Evolutionary conservation across 2,113 vertebrate genomes (phyloP), one percentile per base, ranked within the genome.

Genomic region (Myxocyprinus asiaticus): DNA sequence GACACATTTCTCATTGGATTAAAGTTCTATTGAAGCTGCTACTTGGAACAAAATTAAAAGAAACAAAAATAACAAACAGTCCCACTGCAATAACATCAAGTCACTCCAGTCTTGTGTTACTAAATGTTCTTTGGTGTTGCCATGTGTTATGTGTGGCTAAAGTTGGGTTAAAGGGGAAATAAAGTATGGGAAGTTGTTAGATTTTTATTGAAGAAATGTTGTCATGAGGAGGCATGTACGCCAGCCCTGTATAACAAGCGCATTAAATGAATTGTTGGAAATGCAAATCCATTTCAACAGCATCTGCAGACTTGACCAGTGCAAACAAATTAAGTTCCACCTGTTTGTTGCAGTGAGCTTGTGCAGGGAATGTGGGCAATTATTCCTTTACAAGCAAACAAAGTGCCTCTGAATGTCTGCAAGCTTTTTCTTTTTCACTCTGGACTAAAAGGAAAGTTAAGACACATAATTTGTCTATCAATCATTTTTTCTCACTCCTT

Each of bases 211-310:
- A 55, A 58, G 33, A 14, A 71, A 44, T 71, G 42, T 71, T 71
- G 69, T 84, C 82, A 77, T 65, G 15, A 44, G 55, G 77, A 67
- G 51, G 53, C 53, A 69, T n/a, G 76, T 64, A 73, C 33, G 76
- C n/a, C n/a, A n/a, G n/a, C n/a, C n/a, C n/a, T n/a, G n/a, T n/a
- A n/a, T n/a, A n/a, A 84, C 78, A 79, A 78, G 77, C 84, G 43
- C 82, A 84, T 55, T 84, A 87, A 87, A 84, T 84, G 78, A 85
- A 85, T 84, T 84, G 84, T 84, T 81, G 78, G 69, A 84, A 82
- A 87, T 85, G 84, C 84, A 79, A 85, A 85, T 85, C 64, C 5
- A 5, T 53, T 56, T 63, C 66, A 69, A 48, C 67, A 33, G 33
- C 44, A 14, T 55, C 58, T 43, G n/a, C 45, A 42, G 53, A 53